phyloP scores from a whole-genome alignment of 2,888 invertebrate genomes.

The Volucella inanis region DNA sequence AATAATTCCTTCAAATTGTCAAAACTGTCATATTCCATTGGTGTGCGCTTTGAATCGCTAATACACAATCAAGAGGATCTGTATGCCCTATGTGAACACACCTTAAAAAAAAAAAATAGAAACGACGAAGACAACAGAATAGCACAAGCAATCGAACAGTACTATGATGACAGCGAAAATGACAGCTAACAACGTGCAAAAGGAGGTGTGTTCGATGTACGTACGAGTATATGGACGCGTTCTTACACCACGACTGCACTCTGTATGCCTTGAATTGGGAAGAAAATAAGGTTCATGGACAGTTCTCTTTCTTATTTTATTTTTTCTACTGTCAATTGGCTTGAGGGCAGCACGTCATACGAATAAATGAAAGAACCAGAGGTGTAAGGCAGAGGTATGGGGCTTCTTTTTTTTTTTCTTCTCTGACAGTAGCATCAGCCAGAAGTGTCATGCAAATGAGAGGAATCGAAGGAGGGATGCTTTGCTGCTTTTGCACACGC shows the following conservation, averaged over 20 bases:
- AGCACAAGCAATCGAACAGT: constrained; percentile 60
- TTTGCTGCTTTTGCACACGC: background rate
- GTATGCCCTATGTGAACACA: constrained; percentile 49
- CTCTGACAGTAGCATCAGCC: constrained; percentile 49
- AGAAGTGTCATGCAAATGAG: constrained; percentile 50
- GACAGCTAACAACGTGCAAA: constrained; percentile 70
- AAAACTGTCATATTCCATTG: constrained; percentile 70
- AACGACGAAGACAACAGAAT: constrained; percentile 1
- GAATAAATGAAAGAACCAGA: constrained; percentile 37
- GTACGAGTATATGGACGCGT: constrained; percentile 1
- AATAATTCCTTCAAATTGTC: constrained; percentile 69
- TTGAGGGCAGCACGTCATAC: constrained; percentile 54
- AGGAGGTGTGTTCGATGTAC: constrained; percentile 56
- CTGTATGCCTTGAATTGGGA: background rate
- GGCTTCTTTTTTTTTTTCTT: constrained; percentile 2
- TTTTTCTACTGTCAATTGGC: constrained; percentile 36
- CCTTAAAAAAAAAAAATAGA: constrained; percentile 31
- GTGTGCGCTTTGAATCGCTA: constrained; percentile 55
- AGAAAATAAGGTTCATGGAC: constrained; percentile 65
- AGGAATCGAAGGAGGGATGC: constrained; percentile 28
- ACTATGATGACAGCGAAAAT: constrained; percentile 69
- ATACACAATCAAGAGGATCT: constrained; percentile 40
- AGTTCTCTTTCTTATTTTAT: constrained; percentile 12
- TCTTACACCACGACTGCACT: constrained; percentile 3
- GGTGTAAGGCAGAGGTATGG: constrained; percentile 8